phyloP scores from a whole-genome alignment of 2,113 vertebrate species.

The Scalopus aquaticus region DNA sequence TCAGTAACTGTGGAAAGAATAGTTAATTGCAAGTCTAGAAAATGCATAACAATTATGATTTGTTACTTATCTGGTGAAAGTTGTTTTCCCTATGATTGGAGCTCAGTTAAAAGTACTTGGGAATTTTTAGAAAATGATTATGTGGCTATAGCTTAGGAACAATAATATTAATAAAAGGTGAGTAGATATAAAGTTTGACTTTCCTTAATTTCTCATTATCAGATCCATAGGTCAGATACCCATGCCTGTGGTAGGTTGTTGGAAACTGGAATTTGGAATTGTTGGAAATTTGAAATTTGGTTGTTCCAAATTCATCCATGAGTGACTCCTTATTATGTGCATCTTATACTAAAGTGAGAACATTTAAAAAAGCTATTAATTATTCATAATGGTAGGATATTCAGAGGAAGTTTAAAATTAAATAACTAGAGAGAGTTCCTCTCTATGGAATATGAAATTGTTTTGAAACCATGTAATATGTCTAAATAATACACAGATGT shows the following conservation, averaged over 20 bases:
- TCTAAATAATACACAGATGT: slow-evolving; percentile 21
- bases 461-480: not conserved
- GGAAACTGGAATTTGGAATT: not conserved
- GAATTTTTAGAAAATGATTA: slow-evolving; percentile 1
- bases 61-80: not conserved
- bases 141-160: not conserved
- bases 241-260: not conserved
- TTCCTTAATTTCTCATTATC: slow-evolving; percentile 14
- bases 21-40: not conserved
- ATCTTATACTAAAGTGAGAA: not conserved
- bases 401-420: not conserved
- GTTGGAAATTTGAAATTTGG: not conserved
- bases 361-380: not conserved
- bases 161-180: not conserved
- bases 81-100: not conserved
- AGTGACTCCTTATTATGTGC: not conserved
- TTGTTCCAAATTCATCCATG: not conserved
- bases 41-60: not conserved
- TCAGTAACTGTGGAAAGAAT: not conserved
- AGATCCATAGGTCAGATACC: not conserved
- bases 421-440: not conserved
- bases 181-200: not conserved
- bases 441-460: not conserved
- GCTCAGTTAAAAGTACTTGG: not conserved
- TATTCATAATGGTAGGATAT: not conserved